phyloP scores from a whole-genome alignment of 2,113 vertebrate species.

The Daboia siamensis region DNA sequence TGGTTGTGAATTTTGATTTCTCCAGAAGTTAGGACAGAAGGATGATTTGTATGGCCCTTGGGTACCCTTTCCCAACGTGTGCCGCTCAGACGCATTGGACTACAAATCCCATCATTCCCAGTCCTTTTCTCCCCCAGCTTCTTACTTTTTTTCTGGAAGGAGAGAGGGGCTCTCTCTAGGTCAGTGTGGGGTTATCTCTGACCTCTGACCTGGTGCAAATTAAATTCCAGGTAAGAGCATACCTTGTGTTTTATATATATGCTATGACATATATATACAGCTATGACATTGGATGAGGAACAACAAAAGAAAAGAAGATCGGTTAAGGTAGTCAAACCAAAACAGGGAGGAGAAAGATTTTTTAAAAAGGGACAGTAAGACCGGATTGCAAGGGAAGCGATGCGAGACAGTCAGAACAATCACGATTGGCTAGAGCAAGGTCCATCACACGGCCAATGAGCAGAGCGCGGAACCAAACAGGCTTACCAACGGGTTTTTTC shows the following conservation, averaged over 20 bases:
- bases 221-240: neutral
- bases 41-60: neutral
- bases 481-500: too few relatives aligned
- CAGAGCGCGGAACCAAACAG: too few relatives aligned
- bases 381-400: too few relatives aligned
- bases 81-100: neutral
- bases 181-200: neutral
- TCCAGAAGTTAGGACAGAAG: neutral
- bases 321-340: too few relatives aligned
- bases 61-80: neutral
- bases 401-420: too few relatives aligned
- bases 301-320: too few relatives aligned
- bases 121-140: neutral
- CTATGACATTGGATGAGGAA: too few relatives aligned
- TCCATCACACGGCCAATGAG: too few relatives aligned
- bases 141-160: neutral
- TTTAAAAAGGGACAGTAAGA: too few relatives aligned
- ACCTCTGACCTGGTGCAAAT: neutral
- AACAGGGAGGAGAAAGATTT: too few relatives aligned
- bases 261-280: too few relatives aligned
- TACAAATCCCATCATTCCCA: neutral
- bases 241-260: neutral
- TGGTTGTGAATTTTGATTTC: neutral
- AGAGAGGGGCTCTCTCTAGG: neutral
- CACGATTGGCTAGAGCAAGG: too few relatives aligned